Evolutionary conservation across 2,888 invertebrate species (phyloP).

Genomic region (Adelognathus sp.): DNA sequence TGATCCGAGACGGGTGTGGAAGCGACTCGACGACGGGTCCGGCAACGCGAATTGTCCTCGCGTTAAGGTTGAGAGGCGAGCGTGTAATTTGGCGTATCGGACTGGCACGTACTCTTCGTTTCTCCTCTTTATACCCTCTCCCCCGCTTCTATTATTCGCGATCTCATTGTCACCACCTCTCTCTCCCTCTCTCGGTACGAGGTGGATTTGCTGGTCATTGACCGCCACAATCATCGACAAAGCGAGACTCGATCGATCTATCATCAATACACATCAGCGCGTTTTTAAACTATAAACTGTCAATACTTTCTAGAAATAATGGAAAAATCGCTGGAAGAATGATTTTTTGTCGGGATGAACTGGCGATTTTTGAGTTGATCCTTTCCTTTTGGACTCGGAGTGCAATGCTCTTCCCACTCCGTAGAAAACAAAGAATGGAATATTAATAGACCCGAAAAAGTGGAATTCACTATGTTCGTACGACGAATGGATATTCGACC

Average conservation of each 20-base stretch:
- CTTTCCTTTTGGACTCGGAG: too few species aligned
- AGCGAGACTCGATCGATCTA: background rate
- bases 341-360: too few species aligned
- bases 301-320: background rate
- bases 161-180: too few species aligned
- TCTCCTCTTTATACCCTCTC: background rate
- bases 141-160: background rate
- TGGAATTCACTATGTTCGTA: too few species aligned
- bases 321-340: background rate
- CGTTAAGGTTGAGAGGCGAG: conserved; percentile 62
- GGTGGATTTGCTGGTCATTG: background rate
- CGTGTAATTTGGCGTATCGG: conserved; percentile 66
- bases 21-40: conserved; percentile 28
- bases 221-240: background rate
- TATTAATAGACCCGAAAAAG: too few species aligned
- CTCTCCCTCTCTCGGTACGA: conserved; percentile 16
- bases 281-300: background rate
- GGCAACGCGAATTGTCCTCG: conserved; percentile 63
- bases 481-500: too few species aligned
- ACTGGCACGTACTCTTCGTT: conserved; percentile 58
- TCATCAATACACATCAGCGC: background rate
- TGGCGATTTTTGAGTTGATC: too few species aligned
- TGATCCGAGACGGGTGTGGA: conserved; percentile 35
- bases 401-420: too few species aligned
- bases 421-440: too few species aligned